A percentile compares a stretch with the other conserved stretches of the same genome.
Conservation (phyloP, 2,888 invertebrate genomes). For the Amphipyra berbera region DNA sequence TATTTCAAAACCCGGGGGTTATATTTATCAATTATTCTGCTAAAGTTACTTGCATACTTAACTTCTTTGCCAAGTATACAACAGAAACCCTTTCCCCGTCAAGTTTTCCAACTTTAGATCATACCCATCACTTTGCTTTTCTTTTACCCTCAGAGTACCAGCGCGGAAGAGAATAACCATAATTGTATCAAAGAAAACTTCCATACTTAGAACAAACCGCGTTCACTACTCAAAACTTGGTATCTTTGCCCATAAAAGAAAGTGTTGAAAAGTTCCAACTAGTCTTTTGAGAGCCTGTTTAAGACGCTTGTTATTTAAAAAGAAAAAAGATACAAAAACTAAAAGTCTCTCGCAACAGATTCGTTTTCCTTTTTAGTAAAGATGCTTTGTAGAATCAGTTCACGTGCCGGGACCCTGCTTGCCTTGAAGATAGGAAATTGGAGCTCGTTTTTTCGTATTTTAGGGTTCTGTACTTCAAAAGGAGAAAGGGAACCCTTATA, state of each 20-base stretch:
- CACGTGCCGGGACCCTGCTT: slow-evolving; percentile 35
- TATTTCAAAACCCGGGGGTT: no score
- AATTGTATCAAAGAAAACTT: slow-evolving; percentile 31
- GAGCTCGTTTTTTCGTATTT: slow-evolving; percentile 10
- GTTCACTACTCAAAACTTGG: slow-evolving; percentile 23
- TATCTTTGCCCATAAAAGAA: background rate
- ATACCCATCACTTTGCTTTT: slow-evolving; percentile 5
- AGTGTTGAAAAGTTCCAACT: slow-evolving; percentile 22
- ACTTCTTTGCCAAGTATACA: no score
- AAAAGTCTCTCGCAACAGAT: slow-evolving; percentile 18
- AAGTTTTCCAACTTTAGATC: background rate
- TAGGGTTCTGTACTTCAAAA: no score
- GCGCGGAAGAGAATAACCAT: slow-evolving; percentile 19
- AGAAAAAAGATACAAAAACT: slow-evolving; percentile 19
- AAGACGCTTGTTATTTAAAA: slow-evolving; percentile 39
- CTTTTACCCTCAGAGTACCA: background rate
- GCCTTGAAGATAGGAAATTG: slow-evolving; percentile 43
- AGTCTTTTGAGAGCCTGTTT: slow-evolving; percentile 26
- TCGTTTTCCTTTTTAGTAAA: slow-evolving; percentile 35
- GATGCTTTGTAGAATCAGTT: slow-evolving; percentile 44
- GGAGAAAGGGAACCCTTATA: no score
- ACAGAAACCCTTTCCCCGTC: background rate
- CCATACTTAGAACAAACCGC: background rate
- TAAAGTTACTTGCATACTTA: no score
- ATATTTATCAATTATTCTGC: no score